Percentiles rank a stretch among this genome's conserved stretches.
Conservation (phyloP, 2,888 invertebrate species). For the Synergus umbraculus region DNA sequence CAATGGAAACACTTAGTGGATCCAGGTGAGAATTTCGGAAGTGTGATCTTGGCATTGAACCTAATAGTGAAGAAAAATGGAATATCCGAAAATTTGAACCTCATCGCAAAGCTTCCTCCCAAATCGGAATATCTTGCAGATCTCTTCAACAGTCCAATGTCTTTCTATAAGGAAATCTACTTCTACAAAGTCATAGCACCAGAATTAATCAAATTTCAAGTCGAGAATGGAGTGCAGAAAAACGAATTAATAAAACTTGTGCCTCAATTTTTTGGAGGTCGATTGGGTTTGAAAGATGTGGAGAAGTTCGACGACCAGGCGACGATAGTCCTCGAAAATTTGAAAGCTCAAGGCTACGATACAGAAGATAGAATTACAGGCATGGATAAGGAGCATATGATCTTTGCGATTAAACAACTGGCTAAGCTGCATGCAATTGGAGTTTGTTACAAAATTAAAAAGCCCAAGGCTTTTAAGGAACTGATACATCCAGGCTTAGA, state of each 20-base stretch:
- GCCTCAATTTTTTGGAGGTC: slow-evolving; percentile 69
- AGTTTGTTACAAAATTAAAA: slow-evolving; percentile 67
- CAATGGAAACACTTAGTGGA: slow-evolving; percentile 73
- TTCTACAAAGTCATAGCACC: slow-evolving; percentile 70
- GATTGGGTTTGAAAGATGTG: slow-evolving; percentile 63
- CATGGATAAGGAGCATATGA: slow-evolving; percentile 65
- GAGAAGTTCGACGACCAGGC: slow-evolving; percentile 70
- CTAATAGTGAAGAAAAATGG: slow-evolving; percentile 57
- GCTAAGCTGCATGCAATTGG: slow-evolving; percentile 71
- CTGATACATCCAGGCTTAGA: slow-evolving; percentile 59
- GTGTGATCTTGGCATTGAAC: slow-evolving; percentile 70
- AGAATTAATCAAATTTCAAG: slow-evolving; percentile 63
- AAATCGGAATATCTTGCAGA: slow-evolving; percentile 68
- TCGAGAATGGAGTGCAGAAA: slow-evolving; percentile 60
- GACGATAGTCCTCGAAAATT: slow-evolving; percentile 71
- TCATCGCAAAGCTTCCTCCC: slow-evolving; percentile 74
- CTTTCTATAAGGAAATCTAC: slow-evolving; percentile 71
- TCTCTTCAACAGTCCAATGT: slow-evolving; percentile 71
- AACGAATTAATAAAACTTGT: slow-evolving; percentile 63
- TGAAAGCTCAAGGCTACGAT: slow-evolving; percentile 66
- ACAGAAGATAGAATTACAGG: slow-evolving; percentile 70
- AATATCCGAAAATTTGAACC: slow-evolving; percentile 60
- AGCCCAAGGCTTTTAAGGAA: slow-evolving; percentile 67
- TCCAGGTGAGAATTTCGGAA: slow-evolving; percentile 75
- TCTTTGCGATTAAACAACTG: slow-evolving; percentile 66